phyloP scores from a whole-genome alignment of 2,888 invertebrate species.

The Drosophila fungiperda region DNA sequence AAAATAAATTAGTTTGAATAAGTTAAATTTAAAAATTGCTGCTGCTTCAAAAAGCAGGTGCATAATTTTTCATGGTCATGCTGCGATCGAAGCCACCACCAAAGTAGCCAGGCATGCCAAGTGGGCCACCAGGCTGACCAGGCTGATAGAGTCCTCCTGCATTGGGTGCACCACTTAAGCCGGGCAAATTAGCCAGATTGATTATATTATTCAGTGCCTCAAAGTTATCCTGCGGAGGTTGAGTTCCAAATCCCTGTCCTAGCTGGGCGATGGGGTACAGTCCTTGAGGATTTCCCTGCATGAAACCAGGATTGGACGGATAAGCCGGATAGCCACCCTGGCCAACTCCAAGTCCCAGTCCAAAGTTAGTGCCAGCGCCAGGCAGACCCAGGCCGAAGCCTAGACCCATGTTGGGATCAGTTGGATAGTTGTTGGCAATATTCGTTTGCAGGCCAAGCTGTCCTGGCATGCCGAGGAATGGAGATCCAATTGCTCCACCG shows the following conservation, averaged over 20 bases:
- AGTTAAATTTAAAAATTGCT: not conserved
- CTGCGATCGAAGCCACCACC: constrained; percentile 28
- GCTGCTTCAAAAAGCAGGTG: constrained; percentile 40
- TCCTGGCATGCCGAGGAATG: constrained; percentile 38
- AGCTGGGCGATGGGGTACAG: constrained; percentile 45
- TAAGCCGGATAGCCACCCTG: constrained; percentile 26
- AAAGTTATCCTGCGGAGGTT: constrained; percentile 56
- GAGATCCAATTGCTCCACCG: constrained; percentile 15
- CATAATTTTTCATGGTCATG: constrained; percentile 55
- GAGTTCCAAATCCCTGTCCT: constrained; percentile 49
- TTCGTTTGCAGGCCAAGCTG: constrained; percentile 45
- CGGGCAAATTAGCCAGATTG: constrained; percentile 62
- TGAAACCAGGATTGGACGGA: constrained; percentile 32
- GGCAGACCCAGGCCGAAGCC: constrained; percentile 20
- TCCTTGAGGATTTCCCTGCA: constrained; percentile 46
- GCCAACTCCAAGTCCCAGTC: constrained; percentile 20
- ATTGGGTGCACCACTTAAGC: constrained; percentile 34
- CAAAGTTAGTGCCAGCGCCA: not conserved
- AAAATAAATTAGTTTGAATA: constrained; percentile 60
- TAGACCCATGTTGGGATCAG: constrained; percentile 49
- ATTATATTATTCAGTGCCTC: constrained; percentile 54
- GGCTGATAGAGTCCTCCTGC: constrained; percentile 35
- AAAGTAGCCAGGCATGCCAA: constrained; percentile 32
- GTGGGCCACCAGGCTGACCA: constrained; percentile 17
- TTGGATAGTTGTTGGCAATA: constrained; percentile 53